Base-by-base conservation (phyloP, 2,113 vertebrate species). In the Uropsilus gracilis region DNA sequence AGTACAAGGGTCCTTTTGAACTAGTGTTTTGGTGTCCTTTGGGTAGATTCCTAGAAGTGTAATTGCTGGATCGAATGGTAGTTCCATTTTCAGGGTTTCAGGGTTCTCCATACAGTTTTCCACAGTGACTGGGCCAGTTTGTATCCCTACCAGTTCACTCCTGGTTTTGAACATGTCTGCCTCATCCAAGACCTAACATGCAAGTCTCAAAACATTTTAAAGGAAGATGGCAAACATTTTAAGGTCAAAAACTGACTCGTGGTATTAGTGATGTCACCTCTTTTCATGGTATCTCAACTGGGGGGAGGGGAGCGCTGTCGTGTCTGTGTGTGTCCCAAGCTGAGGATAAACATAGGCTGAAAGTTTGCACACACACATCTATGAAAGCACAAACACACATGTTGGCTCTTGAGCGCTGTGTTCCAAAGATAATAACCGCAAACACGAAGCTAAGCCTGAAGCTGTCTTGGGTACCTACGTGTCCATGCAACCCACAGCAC, bases 401-500 rank as follows among this genome's bases (percentile, higher is more conserved):
- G 16, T n/a, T 14, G 10, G 50, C 7, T 4, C 14, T 11, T 11
- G 6, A 30, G 14, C n/a, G 2, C n/a, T 1, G 50, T 59, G 50
- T 66, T 50, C 17, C 24, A 4, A 3, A 39, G 44, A 3, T 22
- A 39, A 3, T 22, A 39, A 24, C 5, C 9, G 30, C 18, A 18
- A 0, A 20, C 63, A 16, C 46, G 17, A 75, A 53, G 55, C 7
- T 5, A 59, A 32, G 8, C 42, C 4, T 6, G 34, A 66, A 77
- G 30, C 71, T 5, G 1, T 22, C 30, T 32, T 32, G 16, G 28
- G 10, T 2, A 4, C 3, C 1, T 14, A 5, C 30, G 11, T 42
- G 26, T 6, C 0, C 18, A 0, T 6, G 39, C 1, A 8, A 20
- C 6, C 2, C 1, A 4, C 6, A 3, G 0, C 0, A 26, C 28